Evolutionary conservation across 2,113 vertebrate genomes (phyloP).

Genomic region (Alligator mississippiensis): DNA sequence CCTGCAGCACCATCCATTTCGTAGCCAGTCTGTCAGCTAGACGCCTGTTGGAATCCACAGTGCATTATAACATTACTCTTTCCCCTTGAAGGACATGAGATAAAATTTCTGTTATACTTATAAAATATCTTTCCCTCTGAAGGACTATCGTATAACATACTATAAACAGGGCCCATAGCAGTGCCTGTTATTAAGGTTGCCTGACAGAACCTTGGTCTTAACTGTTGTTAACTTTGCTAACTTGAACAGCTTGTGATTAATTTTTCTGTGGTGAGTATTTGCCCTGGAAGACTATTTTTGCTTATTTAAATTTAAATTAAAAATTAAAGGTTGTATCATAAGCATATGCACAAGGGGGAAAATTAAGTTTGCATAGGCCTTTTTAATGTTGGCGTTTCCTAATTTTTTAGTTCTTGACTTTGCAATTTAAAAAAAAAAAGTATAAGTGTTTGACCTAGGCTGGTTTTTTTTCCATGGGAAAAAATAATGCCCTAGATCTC

Average conservation of each 20-base stretch:
- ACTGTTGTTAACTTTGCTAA: background rate
- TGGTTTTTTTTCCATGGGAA: background rate
- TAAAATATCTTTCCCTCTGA: background rate
- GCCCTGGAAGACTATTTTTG: background rate
- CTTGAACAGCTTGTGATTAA: background rate
- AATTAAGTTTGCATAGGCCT: background rate
- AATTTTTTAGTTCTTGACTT: background rate
- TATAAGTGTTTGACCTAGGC: background rate
- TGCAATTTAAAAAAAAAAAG: background rate
- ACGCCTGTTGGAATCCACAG: constrained; percentile 76
- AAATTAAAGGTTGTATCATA: background rate
- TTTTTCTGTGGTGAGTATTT: background rate
- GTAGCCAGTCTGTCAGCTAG: constrained; percentile 81
- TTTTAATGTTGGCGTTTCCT: background rate
- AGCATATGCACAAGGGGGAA: background rate
- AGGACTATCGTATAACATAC: background rate
- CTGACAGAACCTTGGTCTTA: background rate
- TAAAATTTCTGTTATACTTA: background rate
- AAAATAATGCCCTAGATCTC: background rate
- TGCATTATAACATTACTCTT: background rate
- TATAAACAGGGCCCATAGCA: fast-evolving
- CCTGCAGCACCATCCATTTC: constrained; percentile 87
- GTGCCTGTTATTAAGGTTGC: background rate
- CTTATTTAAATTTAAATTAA: background rate
- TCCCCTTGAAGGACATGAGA: background rate